These are phyloP conservation scores for Monochamus alternatus DNA, from an alignment of 2,888 invertebrate genomes.

Conservation along the genomic window DNA sequence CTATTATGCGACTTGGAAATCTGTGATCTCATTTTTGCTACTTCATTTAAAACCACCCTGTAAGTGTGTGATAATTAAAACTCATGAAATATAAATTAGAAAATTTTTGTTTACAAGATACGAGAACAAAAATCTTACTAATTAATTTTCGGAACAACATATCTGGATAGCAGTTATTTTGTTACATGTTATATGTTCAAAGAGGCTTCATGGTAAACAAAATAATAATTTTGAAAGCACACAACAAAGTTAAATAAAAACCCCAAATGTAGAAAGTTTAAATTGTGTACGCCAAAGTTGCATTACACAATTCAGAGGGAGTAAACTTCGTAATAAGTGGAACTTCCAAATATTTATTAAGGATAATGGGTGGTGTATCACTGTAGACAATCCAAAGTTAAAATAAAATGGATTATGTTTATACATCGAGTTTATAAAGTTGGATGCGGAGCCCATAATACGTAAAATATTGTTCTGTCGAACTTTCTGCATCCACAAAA, in stretches of 20 bases:
- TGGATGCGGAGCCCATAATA: conserved; percentile 1
- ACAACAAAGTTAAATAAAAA: not conserved
- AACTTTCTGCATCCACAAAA: conserved; percentile 9
- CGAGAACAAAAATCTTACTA: too few relatives aligned
- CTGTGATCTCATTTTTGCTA: too few relatives aligned
- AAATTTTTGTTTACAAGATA: too few relatives aligned
- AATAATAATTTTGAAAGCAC: not conserved
- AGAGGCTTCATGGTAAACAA: too few relatives aligned
- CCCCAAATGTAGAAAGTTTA: conserved; percentile 3
- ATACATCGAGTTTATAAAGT: conserved; percentile 22
- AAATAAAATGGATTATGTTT: conserved; percentile 29
- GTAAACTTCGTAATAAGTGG: conserved; percentile 14
- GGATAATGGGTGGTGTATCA: conserved; percentile 9
- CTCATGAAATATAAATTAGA: too few relatives aligned
- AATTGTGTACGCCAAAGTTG: not conserved
- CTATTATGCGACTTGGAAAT: too few relatives aligned
- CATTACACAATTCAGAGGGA: not conserved
- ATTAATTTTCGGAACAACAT: too few relatives aligned
- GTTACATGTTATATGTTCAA: too few relatives aligned
- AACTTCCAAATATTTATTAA: conserved; percentile 19
- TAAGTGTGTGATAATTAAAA: too few relatives aligned
- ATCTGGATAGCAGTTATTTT: too few relatives aligned
- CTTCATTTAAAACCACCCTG: too few relatives aligned
- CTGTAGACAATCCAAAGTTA: conserved; percentile 14
- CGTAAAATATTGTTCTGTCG: conserved; percentile 12